Percentiles rank a stretch among this genome's conserved stretches.
phyloP scores from a whole-genome alignment of 1,140 invertebrate genomes.

The Coenobita brevimanus region DNA sequence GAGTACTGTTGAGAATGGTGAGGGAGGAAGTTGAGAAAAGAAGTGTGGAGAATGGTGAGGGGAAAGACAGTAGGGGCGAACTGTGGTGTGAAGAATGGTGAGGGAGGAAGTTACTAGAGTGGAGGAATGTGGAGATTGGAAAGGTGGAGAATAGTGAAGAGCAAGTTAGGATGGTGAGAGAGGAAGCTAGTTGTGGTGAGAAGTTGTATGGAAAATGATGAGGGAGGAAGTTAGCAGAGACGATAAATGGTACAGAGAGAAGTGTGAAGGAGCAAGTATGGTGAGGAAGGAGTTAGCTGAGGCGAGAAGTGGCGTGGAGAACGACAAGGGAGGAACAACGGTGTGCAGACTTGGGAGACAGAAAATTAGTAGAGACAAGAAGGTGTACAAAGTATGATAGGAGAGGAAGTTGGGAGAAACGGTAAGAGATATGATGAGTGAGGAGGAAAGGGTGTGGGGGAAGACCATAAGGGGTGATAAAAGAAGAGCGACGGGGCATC shows the following conservation, averaged over 20 bases:
- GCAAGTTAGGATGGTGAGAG: not conserved
- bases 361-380: too few species aligned
- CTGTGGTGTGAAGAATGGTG: too few species aligned
- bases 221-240: conserved; percentile 17
- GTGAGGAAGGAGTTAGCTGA: not conserved
- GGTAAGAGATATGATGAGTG: not conserved
- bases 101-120: not conserved
- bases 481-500: not conserved
- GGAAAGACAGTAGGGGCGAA: too few species aligned
- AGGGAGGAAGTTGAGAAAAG: not conserved
- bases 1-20: not conserved
- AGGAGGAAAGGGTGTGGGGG: not conserved
- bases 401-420: not conserved
- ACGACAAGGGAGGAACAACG: not conserved
- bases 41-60: not conserved
- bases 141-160: not conserved
- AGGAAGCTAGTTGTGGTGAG: not conserved
- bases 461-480: not conserved
- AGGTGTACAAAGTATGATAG: too few species aligned
- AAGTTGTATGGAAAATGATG: not conserved
- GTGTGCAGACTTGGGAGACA: too few species aligned
- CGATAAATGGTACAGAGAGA: not conserved
- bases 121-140: not conserved
- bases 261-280: not conserved
- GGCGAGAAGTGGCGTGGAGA: not conserved